These are phyloP conservation scores for Drosophila acutilabella DNA, from an alignment of 2,888 invertebrate genomes.

Conservation along the genomic window DNA sequence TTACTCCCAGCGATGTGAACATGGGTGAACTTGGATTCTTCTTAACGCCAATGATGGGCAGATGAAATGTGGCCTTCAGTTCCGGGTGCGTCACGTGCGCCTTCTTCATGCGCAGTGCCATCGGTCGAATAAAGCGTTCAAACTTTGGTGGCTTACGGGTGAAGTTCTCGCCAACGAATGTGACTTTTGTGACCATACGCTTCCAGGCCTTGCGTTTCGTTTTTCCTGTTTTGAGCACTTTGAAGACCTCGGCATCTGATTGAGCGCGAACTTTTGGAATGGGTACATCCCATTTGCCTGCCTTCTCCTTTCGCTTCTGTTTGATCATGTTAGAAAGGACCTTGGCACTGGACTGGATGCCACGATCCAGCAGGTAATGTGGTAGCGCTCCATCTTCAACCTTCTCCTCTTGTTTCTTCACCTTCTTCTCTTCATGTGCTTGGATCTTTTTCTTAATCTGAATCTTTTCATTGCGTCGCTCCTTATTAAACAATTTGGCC, in stretches of 20 bases:
- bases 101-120: slow-evolving; percentile 97
- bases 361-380: slow-evolving; percentile 98
- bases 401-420: slow-evolving; percentile 93
- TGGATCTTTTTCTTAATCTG: slow-evolving; percentile 99
- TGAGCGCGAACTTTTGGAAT: slow-evolving; percentile 99
- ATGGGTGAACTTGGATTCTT: slow-evolving; percentile 99
- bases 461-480: slow-evolving; percentile 98
- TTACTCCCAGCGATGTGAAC: slow-evolving; percentile 98
- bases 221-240: slow-evolving; percentile 96
- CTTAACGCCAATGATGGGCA: slow-evolving; percentile 99
- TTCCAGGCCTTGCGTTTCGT: slow-evolving; percentile 98
- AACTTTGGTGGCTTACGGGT: slow-evolving; percentile 99
- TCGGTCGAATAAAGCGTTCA: slow-evolving; percentile 98
- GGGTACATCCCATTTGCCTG: slow-evolving; percentile 99
- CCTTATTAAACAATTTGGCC: slow-evolving; percentile 98
- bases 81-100: slow-evolving; percentile 99
- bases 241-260: slow-evolving; percentile 98
- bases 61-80: slow-evolving; percentile 97
- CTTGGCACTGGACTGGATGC: slow-evolving; percentile 96
- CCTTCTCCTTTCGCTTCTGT: slow-evolving; percentile 99
- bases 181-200: slow-evolving; percentile 99
- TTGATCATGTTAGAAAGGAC: slow-evolving; percentile 99
- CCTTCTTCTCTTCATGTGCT: slow-evolving; percentile 97
- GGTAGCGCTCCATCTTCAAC: slow-evolving; percentile 97
- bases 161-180: slow-evolving; percentile 98